These are phyloP conservation scores for Aporophyla lueneburgensis DNA, from an alignment of 2,888 invertebrate genomes.

Conservation along the genomic window DNA sequence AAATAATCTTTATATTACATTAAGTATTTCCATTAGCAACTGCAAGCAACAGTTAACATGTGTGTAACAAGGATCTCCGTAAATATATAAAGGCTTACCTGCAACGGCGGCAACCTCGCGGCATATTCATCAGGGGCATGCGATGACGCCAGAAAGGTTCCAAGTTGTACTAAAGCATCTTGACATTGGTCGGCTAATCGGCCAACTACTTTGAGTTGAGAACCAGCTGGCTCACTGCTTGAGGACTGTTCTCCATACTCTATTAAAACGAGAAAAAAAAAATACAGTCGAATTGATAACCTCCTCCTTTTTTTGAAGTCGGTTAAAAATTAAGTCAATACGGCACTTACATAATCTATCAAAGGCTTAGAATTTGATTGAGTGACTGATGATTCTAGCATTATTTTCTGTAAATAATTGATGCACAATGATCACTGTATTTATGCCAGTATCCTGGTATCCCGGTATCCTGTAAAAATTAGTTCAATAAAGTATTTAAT, in stretches of 20 bases:
- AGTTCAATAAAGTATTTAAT: neutral
- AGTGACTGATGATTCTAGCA: constrained; percentile 12
- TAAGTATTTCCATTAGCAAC: neutral
- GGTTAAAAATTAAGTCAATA: no score
- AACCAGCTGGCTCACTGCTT: constrained; percentile 92
- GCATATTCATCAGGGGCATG: constrained; percentile 98
- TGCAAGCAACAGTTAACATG: neutral
- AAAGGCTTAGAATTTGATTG: neutral
- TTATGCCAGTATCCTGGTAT: neutral
- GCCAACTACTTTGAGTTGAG: constrained; percentile 97
- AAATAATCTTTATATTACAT: neutral
- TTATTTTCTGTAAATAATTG: neutral
- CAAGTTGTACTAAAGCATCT: constrained; percentile 99
- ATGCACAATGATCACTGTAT: neutral
- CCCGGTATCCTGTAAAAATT: neutral
- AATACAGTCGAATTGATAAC: no score
- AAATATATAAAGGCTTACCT: constrained; percentile 73
- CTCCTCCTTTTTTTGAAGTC: no score
- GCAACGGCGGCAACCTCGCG: constrained; percentile 95
- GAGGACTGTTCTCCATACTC: constrained; percentile 79
- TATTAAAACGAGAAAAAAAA: constrained; percentile 56
- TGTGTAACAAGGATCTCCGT: constrained; percentile 14
- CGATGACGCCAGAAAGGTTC: constrained; percentile 98
- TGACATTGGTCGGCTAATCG: constrained; percentile 98
- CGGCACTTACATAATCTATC: neutral